Base-by-base conservation (phyloP, 2,113 vertebrate genomes). In the Nycticryphes semicollaris region DNA sequence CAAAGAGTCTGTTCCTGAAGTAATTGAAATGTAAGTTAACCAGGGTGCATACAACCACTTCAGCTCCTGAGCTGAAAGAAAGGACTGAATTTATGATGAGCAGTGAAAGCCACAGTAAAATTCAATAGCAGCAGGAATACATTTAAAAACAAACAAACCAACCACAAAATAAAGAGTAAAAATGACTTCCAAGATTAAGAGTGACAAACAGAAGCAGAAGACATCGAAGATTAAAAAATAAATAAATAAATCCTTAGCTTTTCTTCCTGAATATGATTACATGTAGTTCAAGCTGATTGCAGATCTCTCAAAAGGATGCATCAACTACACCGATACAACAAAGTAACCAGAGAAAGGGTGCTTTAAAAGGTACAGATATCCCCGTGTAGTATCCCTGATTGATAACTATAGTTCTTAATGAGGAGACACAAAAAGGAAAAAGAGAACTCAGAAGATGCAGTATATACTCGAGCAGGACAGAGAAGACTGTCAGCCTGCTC, bases 71-170 rank as follows among this genome's bases (percentile, higher is more conserved):
- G 72, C 84, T 91, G 79, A 90, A 96, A 75, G 76, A 24, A 86
- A 27, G 18, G 63, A 74, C 79, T 92, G 92, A 93, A 97, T 96
- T 96, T 93, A 96, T 97, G 81, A 90, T 85, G 19, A 93, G 68
- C 72, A 81, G 75, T 66, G 82, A 95, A 96, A 93, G 79, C 54
- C 70, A 85, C 37, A 86, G 82, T 80, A 90, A 96, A 91, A 96
- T 76, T 8, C 48, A 50, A 95, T 39, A 63, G 75, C 90, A 93
- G 72, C 14, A 90, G 53, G 62, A 91, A 96, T 69, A 83, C 75
- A 68, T 94, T 74, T 86, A 63, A 94, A 94, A 96, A 84, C 77
- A 85, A 95, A 85, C 56, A 8, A 96, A 63, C 64, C 59, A 84
- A 87, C 43, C 50, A 93, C 50, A 87, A 63, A 88, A 30, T 56